Evolutionary conservation across 1,140 invertebrate species (phyloP).

Genomic region (Drosophila insularis): DNA sequence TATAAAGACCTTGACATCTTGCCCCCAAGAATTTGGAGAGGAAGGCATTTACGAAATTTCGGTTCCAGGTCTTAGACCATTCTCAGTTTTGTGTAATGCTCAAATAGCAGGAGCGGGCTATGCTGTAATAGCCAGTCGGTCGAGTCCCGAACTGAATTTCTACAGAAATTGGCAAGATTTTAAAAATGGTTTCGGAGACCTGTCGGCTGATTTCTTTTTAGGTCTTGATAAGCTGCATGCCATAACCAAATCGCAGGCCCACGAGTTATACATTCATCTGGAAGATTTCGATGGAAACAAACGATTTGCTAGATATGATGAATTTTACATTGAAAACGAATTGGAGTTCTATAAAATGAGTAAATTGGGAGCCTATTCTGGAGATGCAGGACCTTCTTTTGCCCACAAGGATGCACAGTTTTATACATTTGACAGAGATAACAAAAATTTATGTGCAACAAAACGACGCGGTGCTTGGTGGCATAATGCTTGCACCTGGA

Average conservation of each 20-base stretch:
- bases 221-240: constrained; percentile 14
- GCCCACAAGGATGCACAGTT: neutral
- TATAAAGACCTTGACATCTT: neutral
- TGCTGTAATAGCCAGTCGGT: constrained; percentile 3
- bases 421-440: constrained; percentile 2
- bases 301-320: constrained; percentile 4
- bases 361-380: neutral
- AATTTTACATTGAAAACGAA: constrained; percentile 8
- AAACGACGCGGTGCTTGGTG: neutral
- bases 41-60: neutral
- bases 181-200: neutral
- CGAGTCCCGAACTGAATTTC: neutral
- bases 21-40: neutral
- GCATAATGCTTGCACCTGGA: neutral
- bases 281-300: constrained; percentile 6
- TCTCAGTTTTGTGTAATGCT: neutral
- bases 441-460: neutral
- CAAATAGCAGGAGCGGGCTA: neutral
- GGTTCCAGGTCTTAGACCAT: neutral
- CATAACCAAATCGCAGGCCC: constrained; percentile 1
- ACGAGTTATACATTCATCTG: constrained; percentile 5
- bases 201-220: neutral
- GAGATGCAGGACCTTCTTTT: neutral
- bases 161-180: neutral
- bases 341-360: neutral